Percentiles rank a stretch among this genome's conserved stretches.
Conservation (phyloP, 2,113 vertebrate species). For the Lophochroa leadbeateri region DNA sequence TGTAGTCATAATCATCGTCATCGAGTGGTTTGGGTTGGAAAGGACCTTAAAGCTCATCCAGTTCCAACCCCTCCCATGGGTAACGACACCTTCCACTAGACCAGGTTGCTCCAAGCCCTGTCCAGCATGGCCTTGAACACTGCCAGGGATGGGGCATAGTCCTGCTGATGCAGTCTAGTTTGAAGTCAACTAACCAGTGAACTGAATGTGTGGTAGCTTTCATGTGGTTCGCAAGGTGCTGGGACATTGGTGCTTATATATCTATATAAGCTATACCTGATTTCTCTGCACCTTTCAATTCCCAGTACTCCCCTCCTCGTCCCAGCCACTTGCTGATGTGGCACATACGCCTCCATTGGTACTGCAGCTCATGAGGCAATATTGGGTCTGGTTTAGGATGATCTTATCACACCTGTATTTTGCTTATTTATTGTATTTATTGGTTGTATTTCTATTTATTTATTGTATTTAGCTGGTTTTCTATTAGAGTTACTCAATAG, state of each 20-base stretch:
- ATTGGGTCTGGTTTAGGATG: neutral
- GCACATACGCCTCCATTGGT: too few species aligned
- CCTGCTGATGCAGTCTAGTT: neutral
- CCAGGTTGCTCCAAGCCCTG: too few species aligned
- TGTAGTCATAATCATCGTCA: too few species aligned
- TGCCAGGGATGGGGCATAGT: too few species aligned
- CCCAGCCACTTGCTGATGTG: too few species aligned
- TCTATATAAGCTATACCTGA: rapidly evolving
- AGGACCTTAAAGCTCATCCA: neutral
- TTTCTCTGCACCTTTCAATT: neutral
- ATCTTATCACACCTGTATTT: too few species aligned
- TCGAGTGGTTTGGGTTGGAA: neutral
- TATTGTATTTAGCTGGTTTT: neutral
- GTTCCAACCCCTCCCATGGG: too few species aligned
- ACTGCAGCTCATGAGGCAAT: neutral
- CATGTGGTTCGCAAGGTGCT: neutral
- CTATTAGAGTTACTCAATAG: neutral
- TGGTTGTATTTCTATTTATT: neutral
- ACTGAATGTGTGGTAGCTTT: rapidly evolving
- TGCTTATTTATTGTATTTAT: neutral
- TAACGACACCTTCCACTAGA: too few species aligned
- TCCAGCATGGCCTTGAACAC: too few species aligned
- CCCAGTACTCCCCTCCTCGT: neutral
- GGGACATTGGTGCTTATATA: too few species aligned
- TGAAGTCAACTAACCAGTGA: too few species aligned